Evolutionary conservation across 2,797 vertebrate species (phyloP).

Genomic region (Coregonus sp.): DNA sequence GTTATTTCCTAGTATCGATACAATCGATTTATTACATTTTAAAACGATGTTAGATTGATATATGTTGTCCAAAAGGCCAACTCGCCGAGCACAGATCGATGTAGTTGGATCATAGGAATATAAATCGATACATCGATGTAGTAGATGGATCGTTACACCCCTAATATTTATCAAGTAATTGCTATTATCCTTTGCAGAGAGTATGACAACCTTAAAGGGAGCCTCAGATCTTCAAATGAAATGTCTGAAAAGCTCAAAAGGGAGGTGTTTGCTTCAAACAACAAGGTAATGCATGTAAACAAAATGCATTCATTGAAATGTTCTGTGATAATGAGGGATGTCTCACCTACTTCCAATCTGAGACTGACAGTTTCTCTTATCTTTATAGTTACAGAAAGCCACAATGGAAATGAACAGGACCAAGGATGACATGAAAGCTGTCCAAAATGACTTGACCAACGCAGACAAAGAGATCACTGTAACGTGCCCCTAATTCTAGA

Average conservation of each 20-base stretch:
- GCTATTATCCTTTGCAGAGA: conserved; percentile 73
- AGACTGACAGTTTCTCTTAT: background rate
- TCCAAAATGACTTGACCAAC: conserved; percentile 86
- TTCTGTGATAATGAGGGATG: background rate
- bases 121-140: too few relatives aligned
- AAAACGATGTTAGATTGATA: too few relatives aligned
- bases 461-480: conserved; percentile 90
- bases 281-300: conserved; percentile 77
- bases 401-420: conserved; percentile 74
- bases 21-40: too few relatives aligned
- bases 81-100: too few relatives aligned
- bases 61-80: too few relatives aligned
- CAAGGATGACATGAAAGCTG: conserved; percentile 82
- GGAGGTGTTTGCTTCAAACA: conserved; percentile 84
- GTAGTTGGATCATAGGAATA: too few relatives aligned
- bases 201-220: conserved; percentile 91
- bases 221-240: conserved; percentile 83
- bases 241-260: conserved; percentile 89
- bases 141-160: too few relatives aligned
- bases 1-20: too few relatives aligned
- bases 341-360: background rate
- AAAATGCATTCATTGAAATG: too few relatives aligned
- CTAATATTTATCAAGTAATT: too few relatives aligned
- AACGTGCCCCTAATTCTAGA: conserved; percentile 32
- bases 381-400: conserved; percentile 81